Evolutionary conservation across 1,140 invertebrate genomes (phyloP).

Genomic region (Lasioglossum albipes): DNA sequence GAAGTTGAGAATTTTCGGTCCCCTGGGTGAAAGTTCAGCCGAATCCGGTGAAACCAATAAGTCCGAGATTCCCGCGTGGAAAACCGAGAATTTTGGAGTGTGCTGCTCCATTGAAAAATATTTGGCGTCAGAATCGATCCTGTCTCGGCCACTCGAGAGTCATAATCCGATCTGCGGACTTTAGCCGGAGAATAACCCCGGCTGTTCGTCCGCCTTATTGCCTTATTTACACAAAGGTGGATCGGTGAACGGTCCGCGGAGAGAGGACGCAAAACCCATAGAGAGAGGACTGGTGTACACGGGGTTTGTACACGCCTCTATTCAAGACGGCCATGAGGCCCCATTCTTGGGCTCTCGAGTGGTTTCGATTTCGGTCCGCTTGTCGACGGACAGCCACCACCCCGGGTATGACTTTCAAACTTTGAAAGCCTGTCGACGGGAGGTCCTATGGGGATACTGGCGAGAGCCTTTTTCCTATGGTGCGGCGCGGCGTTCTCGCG

Average conservation of each 20-base stretch:
- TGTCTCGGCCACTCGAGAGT: background rate
- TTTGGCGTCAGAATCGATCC: slow-evolving; percentile 18
- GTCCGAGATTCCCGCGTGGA: no score
- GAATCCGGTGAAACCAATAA: no score
- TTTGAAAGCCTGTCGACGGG: slow-evolving; percentile 66
- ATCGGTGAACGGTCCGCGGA: slow-evolving; percentile 35
- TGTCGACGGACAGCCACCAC: slow-evolving; percentile 48
- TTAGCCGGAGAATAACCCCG: slow-evolving; percentile 51
- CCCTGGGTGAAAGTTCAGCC: no score
- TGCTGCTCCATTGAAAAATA: slow-evolving; percentile 8
- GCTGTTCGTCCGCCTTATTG: slow-evolving; percentile 56
- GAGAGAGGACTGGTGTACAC: slow-evolving; percentile 24
- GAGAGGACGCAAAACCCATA: background rate
- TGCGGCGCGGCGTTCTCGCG: slow-evolving; percentile 53
- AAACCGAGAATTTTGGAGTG: background rate
- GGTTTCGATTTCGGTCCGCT: slow-evolving; percentile 67
- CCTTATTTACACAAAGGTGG: slow-evolving; percentile 58
- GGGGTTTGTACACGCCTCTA: slow-evolving; percentile 61
- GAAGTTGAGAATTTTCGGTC: no score
- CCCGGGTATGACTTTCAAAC: slow-evolving; percentile 68
- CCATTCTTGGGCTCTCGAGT: slow-evolving; percentile 61
- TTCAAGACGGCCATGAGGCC: slow-evolving; percentile 56
- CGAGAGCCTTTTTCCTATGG: slow-evolving; percentile 45
- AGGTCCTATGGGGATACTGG: slow-evolving; percentile 59
- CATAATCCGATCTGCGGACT: slow-evolving; percentile 62